These are phyloP conservation scores for Mergus octosetaceus DNA, from an alignment of 2,797 vertebrate genomes.

Conservation along the genomic window DNA sequence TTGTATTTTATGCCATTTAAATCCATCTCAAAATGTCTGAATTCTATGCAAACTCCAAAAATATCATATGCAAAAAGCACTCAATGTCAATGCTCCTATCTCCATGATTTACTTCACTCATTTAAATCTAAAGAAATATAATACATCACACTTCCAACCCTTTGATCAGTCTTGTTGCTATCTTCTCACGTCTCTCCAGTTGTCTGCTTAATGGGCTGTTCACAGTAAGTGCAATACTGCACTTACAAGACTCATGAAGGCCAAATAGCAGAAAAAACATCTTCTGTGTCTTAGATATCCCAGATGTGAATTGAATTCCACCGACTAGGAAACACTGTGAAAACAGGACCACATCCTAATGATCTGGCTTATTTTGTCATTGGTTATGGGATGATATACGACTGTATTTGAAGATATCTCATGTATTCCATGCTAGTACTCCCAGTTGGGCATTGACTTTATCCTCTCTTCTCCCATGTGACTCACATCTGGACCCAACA, in stretches of 20 bases:
- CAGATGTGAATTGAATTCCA: not conserved
- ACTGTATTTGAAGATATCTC: not conserved
- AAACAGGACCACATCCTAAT: not conserved
- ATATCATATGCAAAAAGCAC: not conserved
- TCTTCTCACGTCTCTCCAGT: not conserved
- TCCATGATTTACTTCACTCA: not conserved
- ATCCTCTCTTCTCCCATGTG: not conserved
- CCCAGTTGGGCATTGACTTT: not conserved
- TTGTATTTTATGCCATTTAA: slow-evolving; percentile 6
- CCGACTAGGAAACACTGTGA: not conserved
- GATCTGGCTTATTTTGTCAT: not conserved
- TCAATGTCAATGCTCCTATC: not conserved
- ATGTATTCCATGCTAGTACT: not conserved
- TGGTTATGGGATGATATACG: not conserved
- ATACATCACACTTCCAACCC: not conserved
- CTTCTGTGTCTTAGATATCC: not conserved
- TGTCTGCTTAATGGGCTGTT: not conserved
- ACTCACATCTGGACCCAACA: not conserved
- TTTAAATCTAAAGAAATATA: not conserved
- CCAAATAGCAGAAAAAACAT: not conserved
- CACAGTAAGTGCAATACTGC: not conserved
- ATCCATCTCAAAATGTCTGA: not conserved
- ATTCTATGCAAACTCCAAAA: not conserved
- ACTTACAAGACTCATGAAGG: no score
- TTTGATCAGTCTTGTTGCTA: not conserved